Evolutionary conservation across 2,113 vertebrate genomes (phyloP), one percentile per base, ranked within the genome.

Genomic region (Pterocles orientalis): DNA sequence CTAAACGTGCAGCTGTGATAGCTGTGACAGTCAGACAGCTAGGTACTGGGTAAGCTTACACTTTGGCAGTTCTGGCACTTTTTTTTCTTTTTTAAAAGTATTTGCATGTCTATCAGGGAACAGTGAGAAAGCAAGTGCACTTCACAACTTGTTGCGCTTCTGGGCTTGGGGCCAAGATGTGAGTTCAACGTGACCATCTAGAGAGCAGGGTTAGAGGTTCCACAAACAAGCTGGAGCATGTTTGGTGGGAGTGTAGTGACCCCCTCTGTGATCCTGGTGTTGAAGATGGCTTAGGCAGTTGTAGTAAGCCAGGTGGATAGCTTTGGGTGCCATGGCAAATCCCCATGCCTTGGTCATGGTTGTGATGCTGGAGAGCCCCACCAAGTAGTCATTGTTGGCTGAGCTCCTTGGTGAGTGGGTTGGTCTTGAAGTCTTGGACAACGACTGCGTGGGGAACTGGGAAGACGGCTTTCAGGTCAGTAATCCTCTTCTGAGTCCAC

Each of bases 1-100:
- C 93, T 94, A 73, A 96, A 95, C 94, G 90, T 95, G 86, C 95
- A 96, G 96, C 95, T 94, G 93, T 0, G 7, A 95, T 96, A 97
- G 92, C 93, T 97, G 96, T 95, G 92, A 86, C 83, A 95, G 95
- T 90, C 96, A 94, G 96, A 96, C 53, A 70, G 66, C 25, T 64
- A 56, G 36, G 20, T 23, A 61, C 12, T 24, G 64, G 54, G 65
- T 86, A 72, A 95, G 82, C 70, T 78, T 82, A 72, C 48, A 60
- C 87, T 94, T 82, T 82, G 76, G 64, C 41, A 94, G 61, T 78
- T 92, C 71, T 77, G 86, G 56, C 25, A 7, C 18, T 48, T 81
- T 50, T 50, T 29, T 36, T 7, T 4, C 10, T 6, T 36, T 33
- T 15, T 45, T 73, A 4, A 26, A 26, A 26, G 23, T 41, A 18